These are phyloP conservation scores for Phrynosoma platyrhinos DNA, from an alignment of 2,113 vertebrate species.

Conservation along the genomic window DNA sequence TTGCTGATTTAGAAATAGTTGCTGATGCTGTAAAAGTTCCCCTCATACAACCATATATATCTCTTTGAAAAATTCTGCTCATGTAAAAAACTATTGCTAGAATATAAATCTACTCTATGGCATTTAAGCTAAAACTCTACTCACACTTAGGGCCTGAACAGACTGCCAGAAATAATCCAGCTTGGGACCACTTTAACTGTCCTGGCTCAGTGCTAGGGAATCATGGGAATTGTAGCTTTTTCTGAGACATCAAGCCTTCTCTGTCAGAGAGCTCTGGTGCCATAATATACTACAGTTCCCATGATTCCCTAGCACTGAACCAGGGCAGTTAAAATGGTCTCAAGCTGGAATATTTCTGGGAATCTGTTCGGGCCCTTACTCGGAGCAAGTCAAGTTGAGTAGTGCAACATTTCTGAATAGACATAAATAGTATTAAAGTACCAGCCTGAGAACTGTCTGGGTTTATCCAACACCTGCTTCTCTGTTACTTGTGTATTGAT, in stretches of 20 bases:
- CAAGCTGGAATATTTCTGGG: too few relatives aligned
- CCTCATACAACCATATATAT: conserved; percentile 40
- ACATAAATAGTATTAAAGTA: not conserved
- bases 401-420: not conserved
- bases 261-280: too few relatives aligned
- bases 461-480: not conserved
- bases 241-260: too few relatives aligned
- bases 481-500: not conserved
- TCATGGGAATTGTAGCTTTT: too few relatives aligned
- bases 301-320: too few relatives aligned
- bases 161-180: too few relatives aligned
- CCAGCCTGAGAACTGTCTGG: not conserved
- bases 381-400: not conserved
- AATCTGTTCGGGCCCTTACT: too few relatives aligned
- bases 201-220: too few relatives aligned
- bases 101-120: not conserved
- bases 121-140: not conserved
- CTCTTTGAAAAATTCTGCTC: not conserved
- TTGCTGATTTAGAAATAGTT: conserved; percentile 74
- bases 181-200: too few relatives aligned
- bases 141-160: not conserved
- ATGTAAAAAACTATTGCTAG: not conserved
- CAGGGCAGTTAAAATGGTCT: too few relatives aligned
- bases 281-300: too few relatives aligned
- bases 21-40: conserved; percentile 63